phyloP scores from a whole-genome alignment of 2,113 vertebrate genomes.

The Dasypus novemcinctus region DNA sequence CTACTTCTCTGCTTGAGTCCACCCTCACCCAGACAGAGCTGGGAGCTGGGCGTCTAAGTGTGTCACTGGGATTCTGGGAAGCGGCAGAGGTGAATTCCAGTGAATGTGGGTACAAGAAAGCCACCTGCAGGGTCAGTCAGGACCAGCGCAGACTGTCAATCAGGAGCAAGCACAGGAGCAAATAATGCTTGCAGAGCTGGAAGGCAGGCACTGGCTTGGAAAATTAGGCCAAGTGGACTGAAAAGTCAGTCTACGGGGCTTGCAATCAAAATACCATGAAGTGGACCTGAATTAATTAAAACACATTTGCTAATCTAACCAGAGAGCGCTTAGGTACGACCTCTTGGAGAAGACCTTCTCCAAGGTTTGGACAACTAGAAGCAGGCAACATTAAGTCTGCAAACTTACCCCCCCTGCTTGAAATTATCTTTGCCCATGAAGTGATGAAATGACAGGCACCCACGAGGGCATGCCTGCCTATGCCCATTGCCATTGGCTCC shows the following conservation, averaged over 20 bases:
- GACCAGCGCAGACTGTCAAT: neutral
- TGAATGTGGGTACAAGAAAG: neutral
- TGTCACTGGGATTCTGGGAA: neutral
- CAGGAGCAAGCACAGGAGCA: neutral
- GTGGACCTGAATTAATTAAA: neutral
- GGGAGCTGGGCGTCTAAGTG: neutral
- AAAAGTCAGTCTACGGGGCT: neutral
- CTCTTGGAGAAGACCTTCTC: neutral
- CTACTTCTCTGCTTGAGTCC: neutral
- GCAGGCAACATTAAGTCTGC: neutral
- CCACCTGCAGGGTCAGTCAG: neutral
- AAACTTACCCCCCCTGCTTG: neutral
- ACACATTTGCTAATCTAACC: neutral
- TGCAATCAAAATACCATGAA: neutral
- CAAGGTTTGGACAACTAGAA: neutral
- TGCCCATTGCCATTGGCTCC: neutral
- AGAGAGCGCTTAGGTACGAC: neutral
- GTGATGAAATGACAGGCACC: neutral
- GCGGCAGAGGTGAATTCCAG: neutral
- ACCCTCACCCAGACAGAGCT: neutral
- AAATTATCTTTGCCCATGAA: neutral
- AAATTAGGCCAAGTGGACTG: neutral
- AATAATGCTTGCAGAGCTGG: neutral
- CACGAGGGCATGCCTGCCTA: neutral
- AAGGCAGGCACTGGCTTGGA: neutral